Conservation (phyloP, 2,888 invertebrate genomes). For the Erpobdella octoculata region DNA sequence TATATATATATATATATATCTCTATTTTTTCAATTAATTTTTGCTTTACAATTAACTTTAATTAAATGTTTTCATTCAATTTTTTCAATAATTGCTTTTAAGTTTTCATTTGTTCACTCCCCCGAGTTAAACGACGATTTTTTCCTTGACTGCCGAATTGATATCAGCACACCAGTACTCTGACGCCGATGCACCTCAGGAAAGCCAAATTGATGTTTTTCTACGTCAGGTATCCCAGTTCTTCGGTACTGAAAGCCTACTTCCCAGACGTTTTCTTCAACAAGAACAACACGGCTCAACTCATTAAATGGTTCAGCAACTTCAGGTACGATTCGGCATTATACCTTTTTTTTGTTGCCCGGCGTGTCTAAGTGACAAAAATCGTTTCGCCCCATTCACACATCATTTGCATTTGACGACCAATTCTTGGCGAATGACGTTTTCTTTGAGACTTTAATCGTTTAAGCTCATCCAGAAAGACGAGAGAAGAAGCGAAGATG, state of each 20-base stretch:
- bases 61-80: no score
- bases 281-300: constrained; percentile 99
- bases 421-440: constrained; percentile 3
- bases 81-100: no score
- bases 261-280: constrained; percentile 99
- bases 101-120: not conserved
- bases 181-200: constrained; percentile 98
- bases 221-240: constrained; percentile 96
- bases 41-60: no score
- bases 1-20: no score
- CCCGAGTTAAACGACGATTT: not conserved
- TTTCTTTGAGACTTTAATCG: constrained; percentile 10
- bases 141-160: not conserved
- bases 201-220: constrained; percentile 99
- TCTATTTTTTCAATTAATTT: no score
- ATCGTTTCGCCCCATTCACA: not conserved
- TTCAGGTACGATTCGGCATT: constrained; percentile 75
- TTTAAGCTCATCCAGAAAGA: not conserved
- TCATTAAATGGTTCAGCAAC: constrained; percentile 99
- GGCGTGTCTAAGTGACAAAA: no score
- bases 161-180: constrained; percentile 57
- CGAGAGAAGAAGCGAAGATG: constrained; percentile 6
- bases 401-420: not conserved
- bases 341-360: not conserved
- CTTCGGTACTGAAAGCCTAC: constrained; percentile 97